Evolutionary conservation across 2,113 vertebrate species (phyloP), one percentile per base, ranked within the genome.

Genomic region (Serinus canaria): DNA sequence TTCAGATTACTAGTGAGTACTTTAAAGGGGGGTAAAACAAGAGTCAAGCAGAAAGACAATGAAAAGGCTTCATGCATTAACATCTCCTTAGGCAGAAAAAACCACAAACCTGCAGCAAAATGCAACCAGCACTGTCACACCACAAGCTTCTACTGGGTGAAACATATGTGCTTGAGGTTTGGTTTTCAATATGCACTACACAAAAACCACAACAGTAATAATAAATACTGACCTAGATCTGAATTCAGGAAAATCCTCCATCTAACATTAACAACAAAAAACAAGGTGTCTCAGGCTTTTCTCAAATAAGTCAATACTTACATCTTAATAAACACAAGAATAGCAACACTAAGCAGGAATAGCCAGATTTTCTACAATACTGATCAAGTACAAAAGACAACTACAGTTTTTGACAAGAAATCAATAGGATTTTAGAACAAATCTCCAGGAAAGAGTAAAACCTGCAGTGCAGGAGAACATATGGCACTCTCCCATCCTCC

Each of bases 391-490:
- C 21, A 46, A 74, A 77, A 55, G 55, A 86, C 59, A 92, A 86
- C 23, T 53, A 37, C 8, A 58, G 59, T 41, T 70, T 93, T 43
- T 43, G 14, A 90, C 70, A 85, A 70, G 18, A 88, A 72, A 88
- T 62, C 55, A 88, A 91, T 5, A 73, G n/a, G 25, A 73, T 73
- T 94, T 93, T 55, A 88, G 58, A 93, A 91, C n/a, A 91, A 79
- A 46, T 80, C 78, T 88, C 63, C 37, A 79, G 67, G 49, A 78
- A 94, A 66, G 46, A 91, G 31, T 90, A 77, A 93, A 96, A 90
- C 88, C 88, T 93, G 79, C 67, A 83, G 67, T 83, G 50, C 83
- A 92, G 67, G 39, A 91, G 92, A 96, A 92, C 90, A 94, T 90
- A 95, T 66, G 82, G 90, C 55, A 90, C 23, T 39, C 53, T 93